Evolutionary conservation across 2,113 vertebrate species (phyloP), one percentile per base, ranked within the genome.

Genomic region (Ptychochromis oligacanthus): DNA sequence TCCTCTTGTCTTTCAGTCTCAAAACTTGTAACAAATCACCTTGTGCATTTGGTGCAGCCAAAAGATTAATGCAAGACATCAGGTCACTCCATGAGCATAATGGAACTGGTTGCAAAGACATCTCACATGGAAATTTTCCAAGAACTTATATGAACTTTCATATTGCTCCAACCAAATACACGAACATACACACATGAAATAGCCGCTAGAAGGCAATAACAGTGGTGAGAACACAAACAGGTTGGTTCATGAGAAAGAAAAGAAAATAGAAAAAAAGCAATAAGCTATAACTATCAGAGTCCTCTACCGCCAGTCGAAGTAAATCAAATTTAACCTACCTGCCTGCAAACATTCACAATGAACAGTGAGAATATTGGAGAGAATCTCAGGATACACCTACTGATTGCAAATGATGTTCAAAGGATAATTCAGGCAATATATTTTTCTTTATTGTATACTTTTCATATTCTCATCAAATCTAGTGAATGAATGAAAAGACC

Each of bases 201-300:
- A 60, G 75, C 88, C 54, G 22, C 26, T 22, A 87, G 88, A 84
- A 83, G 58, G 74, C 79, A 93, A 91, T 94, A 92, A 92, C 57
- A 49, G 83, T 7, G 3, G 20, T 26, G 24, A 79, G 62, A 77
- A 79, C 28, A 24, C 24, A n/a, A 81, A 43, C 75, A 60, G 79
- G 78, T 80, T 61, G 65, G 54, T 67, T 55, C 74, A 43, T 43
- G 46, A 72, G 64, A 77, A 86, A 81, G 46, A 82, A 7, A 72
- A 52, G 28, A 70, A 70, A 78, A 84, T 14, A 64, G 38, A 72
- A 77, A 88, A 31, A 83, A 75, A 79, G 84, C 91, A 93, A 93
- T 94, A 93, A 93, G 65, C 61, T 52, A 34, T 75, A 90, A 92
- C 91, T 89, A 85, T 82, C 79, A 83, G 20, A 57, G 61, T 43